Evolutionary conservation across 1,140 invertebrate species (phyloP).

Genomic region (Platyscapa corneri): DNA sequence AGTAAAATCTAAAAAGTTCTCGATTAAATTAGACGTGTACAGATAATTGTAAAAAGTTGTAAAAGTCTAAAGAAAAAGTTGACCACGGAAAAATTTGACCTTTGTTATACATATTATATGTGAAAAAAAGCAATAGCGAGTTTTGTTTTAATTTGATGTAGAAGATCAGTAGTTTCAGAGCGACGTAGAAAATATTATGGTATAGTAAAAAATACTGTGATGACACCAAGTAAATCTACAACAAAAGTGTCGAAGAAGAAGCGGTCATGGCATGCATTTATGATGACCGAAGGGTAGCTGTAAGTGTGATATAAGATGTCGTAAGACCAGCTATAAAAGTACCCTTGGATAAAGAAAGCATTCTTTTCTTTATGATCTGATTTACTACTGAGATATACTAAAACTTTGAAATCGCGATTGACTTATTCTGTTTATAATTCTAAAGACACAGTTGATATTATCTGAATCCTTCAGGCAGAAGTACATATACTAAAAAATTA

Average conservation of each 20-base stretch:
- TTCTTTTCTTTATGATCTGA: constrained; percentile 63
- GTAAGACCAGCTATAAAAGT: constrained; percentile 59
- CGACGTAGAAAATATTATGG: constrained; percentile 21
- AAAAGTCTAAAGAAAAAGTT: no score
- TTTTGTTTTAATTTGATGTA: constrained; percentile 11
- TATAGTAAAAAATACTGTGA: constrained; percentile 29
- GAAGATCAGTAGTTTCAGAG: constrained; percentile 10
- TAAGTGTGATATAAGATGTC: constrained; percentile 63
- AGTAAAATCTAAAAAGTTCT: not conserved
- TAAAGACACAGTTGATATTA: constrained; percentile 19
- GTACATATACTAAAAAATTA: constrained; percentile 13
- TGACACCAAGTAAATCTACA: not conserved
- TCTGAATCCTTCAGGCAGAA: not conserved
- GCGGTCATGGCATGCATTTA: constrained; percentile 55
- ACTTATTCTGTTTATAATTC: constrained; percentile 56
- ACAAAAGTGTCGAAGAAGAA: constrained; percentile 39
- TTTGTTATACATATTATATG: not conserved
- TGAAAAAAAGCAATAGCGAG: not conserved
- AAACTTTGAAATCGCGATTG: constrained; percentile 58
- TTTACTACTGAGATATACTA: constrained; percentile 65
- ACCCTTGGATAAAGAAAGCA: constrained; percentile 52
- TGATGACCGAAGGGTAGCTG: constrained; percentile 57
- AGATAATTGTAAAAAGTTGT: not conserved
- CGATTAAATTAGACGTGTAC: not conserved
- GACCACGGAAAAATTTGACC: not conserved